Evolutionary conservation across 2,797 vertebrate species (phyloP), one percentile per base, ranked within the genome.

Genomic region (Sebastes hubbsi): DNA sequence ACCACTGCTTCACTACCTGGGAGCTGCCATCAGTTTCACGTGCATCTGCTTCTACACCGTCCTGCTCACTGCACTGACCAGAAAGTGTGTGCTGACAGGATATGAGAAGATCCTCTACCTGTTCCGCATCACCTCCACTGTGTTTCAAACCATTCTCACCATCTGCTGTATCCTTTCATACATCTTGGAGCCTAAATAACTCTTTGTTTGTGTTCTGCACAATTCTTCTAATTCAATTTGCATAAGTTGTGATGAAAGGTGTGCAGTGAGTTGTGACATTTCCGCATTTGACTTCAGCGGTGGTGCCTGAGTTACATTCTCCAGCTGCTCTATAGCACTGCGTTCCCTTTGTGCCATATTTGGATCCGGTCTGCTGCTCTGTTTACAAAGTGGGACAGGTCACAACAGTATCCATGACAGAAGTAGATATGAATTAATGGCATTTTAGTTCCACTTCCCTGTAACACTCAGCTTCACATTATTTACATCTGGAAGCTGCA

Each of bases 101-200:
- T 90, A 84, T 4, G 96, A 96, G 72, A 73, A 7, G 54, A 0
- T 89, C 32, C 95, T 97, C 55, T 94, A 94, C 85, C 95, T 95
- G 0, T 13, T 90, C 4, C 95, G 96, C 49, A 59, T 92, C 16
- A 1, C 62, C 59, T 92, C 82, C 52, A 88, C 94, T 11, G 46
- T 70, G 24, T 2, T 89, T 52, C 96, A 96, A 83, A 22, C 78
- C 85, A 42, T 84, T 3, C 68, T 89, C 74, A 96, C 96, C 78
- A 78, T 95, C 81, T 77, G 93, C 89, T 96, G 96, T 97, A 97
- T 97, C 96, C 95, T 97, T 92, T 82, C 49, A 34, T 22, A 22
- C 55, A 67, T 34, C 24, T 10, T 14, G 4, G 2, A 32, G 14
- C 14, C 13, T 2, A 27, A 52, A 30, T 16, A n/a, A 11, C 2